These are phyloP conservation scores for Phyllostomus hastatus DNA, from an alignment of 2,113 vertebrate species.

Conservation along the genomic window DNA sequence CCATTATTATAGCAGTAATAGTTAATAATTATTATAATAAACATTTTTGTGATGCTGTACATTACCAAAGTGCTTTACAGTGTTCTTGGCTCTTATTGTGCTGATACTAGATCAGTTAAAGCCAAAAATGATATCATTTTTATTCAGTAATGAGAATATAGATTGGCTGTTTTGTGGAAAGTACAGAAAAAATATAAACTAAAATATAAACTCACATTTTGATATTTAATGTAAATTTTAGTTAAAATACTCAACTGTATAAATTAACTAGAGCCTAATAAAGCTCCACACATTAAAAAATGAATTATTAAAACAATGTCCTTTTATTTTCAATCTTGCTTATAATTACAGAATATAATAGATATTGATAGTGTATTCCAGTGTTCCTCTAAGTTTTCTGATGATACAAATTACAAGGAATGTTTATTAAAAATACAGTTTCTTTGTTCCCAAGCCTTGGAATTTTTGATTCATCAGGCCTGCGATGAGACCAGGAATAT, in stretches of 20 bases:
- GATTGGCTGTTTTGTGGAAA: slow-evolving; percentile 1
- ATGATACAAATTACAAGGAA: slow-evolving; percentile 10
- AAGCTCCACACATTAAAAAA: slow-evolving; percentile 2
- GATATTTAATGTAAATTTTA: slow-evolving; percentile 30
- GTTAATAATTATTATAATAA: slow-evolving; percentile 61
- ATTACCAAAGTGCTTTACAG: slow-evolving; percentile 43
- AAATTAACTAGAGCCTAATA: not conserved
- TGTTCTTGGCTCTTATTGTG: not conserved
- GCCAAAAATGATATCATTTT: slow-evolving; percentile 22
- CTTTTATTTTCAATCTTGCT: slow-evolving; percentile 27
- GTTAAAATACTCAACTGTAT: not conserved
- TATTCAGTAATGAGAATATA: slow-evolving; percentile 40
- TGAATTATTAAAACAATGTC: slow-evolving; percentile 13
- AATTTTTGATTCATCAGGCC: slow-evolving; percentile 28
- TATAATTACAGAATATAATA: not conserved
- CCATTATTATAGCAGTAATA: slow-evolving; percentile 31
- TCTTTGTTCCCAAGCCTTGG: not conserved
- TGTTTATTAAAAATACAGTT: slow-evolving; percentile 37
- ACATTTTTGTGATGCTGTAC: not conserved
- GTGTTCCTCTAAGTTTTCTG: slow-evolving; percentile 4
- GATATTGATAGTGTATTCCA: not conserved
- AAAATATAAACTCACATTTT: slow-evolving; percentile 44
- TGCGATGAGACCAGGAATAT: not conserved
- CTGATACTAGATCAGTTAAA: slow-evolving; percentile 41
- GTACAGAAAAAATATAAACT: slow-evolving; percentile 24